Base-by-base conservation (phyloP, 1,140 invertebrate species). In the Chionoecetes opilio region DNA sequence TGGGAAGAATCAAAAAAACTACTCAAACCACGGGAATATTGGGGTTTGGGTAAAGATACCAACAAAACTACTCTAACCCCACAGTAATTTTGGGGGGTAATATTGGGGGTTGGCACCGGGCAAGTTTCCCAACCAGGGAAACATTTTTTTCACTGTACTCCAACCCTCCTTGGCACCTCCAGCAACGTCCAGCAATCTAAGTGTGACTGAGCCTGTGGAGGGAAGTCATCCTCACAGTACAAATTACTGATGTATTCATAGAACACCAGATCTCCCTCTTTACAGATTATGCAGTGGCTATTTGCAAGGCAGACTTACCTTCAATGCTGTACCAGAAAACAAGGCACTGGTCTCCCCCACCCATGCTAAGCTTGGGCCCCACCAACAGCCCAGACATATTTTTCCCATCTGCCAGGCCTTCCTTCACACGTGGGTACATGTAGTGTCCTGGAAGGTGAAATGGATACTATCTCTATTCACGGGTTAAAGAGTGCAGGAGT, bases 321-420 rank as follows among this genome's bases (percentile, higher is more conserved):
- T 95, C 63, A 82, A 96, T 94, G 38, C 38, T 94, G 63, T 94
- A 96, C 95, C 95, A 96, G 46, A 96, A 96, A 29, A 37, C 90
- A 29, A 96, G 82, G 63, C 95, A 96, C 53, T 96, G 95, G n/a
- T 96, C 86, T 14, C 91, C 93, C 29, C 75, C 92, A 21, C 53
- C 91, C 11, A 84, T 32, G 2, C 34, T 41, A 29, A 96, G 75
- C 9, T 37, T 11, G 26, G 93, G 93, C 26, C 93, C 85, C 14
- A 41, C 21, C 11, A 96, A 84, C 85, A 93, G 29, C 11, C 93
- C 95, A 26, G 29, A 63, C 87, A 94, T 26, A 9, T 87, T 75
- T 0, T 21, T 37, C 32, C 46, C 86, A 5, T 31, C 21, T 34
- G 14, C 82, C 29, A 0, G 14, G 34, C 41, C 82, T 63, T 32